Conservation (phyloP, 2,113 vertebrate genomes). For the Paraplagusia blochii region DNA sequence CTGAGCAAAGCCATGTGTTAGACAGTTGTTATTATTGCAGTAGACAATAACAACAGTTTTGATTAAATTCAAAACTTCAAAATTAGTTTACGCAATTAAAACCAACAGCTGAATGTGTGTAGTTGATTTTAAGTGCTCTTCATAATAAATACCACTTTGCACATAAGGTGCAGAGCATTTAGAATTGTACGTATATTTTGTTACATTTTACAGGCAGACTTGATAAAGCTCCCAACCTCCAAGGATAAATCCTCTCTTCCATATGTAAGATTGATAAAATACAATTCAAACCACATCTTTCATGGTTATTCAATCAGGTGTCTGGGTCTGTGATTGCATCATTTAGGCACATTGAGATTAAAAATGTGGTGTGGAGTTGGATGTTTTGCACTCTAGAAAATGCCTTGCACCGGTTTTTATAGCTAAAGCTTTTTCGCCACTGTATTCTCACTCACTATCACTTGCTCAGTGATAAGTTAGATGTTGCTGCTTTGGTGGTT, state of each 20-base stretch:
- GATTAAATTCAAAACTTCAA: too few relatives aligned
- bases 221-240: conserved; percentile 69
- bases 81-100: too few relatives aligned
- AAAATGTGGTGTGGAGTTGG: conserved; percentile 61
- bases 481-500: conserved; percentile 45
- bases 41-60: too few relatives aligned
- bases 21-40: too few relatives aligned
- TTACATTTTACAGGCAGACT: conserved; percentile 76
- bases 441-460: conserved; percentile 24
- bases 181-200: conserved; percentile 56
- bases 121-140: too few relatives aligned
- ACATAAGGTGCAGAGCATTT: background rate
- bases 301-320: conserved; percentile 44
- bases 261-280: conserved; percentile 73
- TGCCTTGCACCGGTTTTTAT: background rate
- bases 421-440: conserved; percentile 28
- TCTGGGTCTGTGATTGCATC: conserved; percentile 50
- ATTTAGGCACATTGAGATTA: conserved; percentile 18
- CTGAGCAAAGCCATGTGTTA: background rate
- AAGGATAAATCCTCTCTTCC: conserved; percentile 46
- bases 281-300: conserved; percentile 15
- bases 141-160: background rate
- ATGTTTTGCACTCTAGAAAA: background rate
- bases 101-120: too few relatives aligned
- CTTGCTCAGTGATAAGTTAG: conserved; percentile 11